A percentile compares a stretch with the other conserved stretches of the same genome.
phyloP scores from a whole-genome alignment of 2,888 invertebrate genomes.

The Oscheius sp. region DNA sequence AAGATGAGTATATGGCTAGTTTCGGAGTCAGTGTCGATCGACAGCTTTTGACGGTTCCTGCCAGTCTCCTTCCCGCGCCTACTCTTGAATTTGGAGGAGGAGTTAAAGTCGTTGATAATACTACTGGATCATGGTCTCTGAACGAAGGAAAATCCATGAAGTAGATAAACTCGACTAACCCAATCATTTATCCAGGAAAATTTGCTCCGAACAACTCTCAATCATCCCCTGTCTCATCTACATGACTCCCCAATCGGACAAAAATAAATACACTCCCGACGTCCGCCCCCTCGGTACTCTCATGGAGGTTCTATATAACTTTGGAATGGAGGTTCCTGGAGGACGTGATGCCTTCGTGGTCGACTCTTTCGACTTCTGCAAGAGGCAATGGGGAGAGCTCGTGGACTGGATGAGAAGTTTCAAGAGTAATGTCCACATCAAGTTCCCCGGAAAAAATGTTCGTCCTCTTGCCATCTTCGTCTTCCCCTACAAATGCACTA shows the following conservation, averaged over 20 bases:
- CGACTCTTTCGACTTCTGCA: neutral
- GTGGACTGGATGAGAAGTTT: neutral
- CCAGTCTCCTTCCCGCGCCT: slow-evolving; percentile 31
- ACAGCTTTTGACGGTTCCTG: slow-evolving; percentile 22
- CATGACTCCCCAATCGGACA: neutral
- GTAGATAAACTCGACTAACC: neutral
- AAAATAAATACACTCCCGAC: neutral
- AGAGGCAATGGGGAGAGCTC: neutral
- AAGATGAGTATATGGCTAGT: slow-evolving; percentile 21
- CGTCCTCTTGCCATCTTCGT: slow-evolving; percentile 4
- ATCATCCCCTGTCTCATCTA: slow-evolving; percentile 5
- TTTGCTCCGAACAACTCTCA: neutral
- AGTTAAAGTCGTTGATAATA: neutral
- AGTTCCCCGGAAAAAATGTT: neutral
- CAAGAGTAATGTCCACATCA: neutral
- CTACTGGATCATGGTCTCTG: neutral
- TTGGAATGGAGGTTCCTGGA: slow-evolving; percentile 7
- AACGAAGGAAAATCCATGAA: neutral
- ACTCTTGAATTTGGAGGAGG: slow-evolving; percentile 25
- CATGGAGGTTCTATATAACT: slow-evolving; percentile 2
- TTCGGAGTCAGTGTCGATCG: slow-evolving; percentile 6
- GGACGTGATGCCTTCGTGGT: neutral
- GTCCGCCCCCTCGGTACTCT: neutral
- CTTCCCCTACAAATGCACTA: slow-evolving; percentile 24
- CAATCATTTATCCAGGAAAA: slow-evolving; percentile 7